Percentiles rank a stretch among this genome's conserved stretches.
Evolutionary conservation across 2,888 invertebrate species (phyloP).

Genomic region (Papilio elwesi): DNA sequence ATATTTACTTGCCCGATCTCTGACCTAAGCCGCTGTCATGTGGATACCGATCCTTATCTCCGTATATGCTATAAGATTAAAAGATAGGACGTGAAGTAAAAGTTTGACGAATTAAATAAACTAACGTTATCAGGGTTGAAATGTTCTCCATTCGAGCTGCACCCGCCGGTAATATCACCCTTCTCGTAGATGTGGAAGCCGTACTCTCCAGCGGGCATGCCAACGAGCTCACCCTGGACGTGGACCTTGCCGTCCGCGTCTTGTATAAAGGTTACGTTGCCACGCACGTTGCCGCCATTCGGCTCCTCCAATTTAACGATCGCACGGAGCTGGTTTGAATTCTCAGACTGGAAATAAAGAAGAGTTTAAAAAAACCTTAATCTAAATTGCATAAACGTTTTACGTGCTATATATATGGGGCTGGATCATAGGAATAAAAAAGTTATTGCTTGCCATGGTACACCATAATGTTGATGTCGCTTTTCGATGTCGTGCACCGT

Average conservation of each 20-base stretch:
- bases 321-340: conserved; percentile 51
- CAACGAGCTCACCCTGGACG: conserved; percentile 84
- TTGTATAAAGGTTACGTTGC: conserved; percentile 83
- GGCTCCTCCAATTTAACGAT: conserved; percentile 56
- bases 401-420: neutral
- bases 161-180: conserved; percentile 88
- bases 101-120: conserved; percentile 38
- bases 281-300: conserved; percentile 55
- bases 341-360: conserved; percentile 19
- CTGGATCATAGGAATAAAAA: too few species aligned
- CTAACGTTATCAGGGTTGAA: conserved; percentile 91
- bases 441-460: too few species aligned
- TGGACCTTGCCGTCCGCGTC: conserved; percentile 82
- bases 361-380: too few species aligned
- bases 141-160: conserved; percentile 87
- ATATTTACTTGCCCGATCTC: too few species aligned
- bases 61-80: too few species aligned
- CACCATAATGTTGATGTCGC: too few species aligned
- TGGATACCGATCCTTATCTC: too few species aligned
- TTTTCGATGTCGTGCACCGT: too few species aligned
- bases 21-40: too few species aligned
- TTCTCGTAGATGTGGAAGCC: conserved; percentile 92
- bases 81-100: neutral
- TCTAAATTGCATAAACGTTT: neutral
- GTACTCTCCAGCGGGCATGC: conserved; percentile 86